These are phyloP conservation scores for Odontophorus gujanensis DNA, from an alignment of 2,113 vertebrate species.

Conservation along the genomic window DNA sequence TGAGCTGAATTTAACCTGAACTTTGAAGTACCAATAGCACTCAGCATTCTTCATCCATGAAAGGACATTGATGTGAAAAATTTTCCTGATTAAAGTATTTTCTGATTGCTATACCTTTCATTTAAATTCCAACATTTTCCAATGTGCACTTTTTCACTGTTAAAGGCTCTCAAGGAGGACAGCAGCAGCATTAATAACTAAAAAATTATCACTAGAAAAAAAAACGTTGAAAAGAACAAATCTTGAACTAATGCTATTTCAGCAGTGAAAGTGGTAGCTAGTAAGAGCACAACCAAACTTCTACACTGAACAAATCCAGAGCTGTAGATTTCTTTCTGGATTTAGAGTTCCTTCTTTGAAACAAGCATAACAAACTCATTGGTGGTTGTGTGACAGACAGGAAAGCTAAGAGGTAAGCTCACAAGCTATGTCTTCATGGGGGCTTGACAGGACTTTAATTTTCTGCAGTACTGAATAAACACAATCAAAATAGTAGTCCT, in stretches of 20 bases:
- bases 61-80: neutral
- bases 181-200: neutral
- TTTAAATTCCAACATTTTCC: constrained; percentile 3
- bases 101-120: neutral
- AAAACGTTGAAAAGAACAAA: neutral
- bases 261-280: neutral
- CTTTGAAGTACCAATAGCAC: neutral
- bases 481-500: neutral
- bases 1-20: neutral
- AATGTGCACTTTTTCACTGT: neutral
- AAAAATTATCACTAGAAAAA: neutral
- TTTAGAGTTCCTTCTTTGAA: neutral
- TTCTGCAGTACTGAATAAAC: neutral
- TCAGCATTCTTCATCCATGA: neutral
- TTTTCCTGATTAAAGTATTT: neutral
- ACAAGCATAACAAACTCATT: neutral
- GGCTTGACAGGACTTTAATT: neutral
- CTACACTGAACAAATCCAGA: neutral
- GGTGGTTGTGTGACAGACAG: neutral
- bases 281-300: neutral
- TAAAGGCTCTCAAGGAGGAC: neutral
- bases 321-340: neutral
- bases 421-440: neutral
- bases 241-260: neutral
- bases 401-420: neutral